Base-by-base conservation (phyloP, 1,140 invertebrate genomes). In the Planococcus citri region DNA sequence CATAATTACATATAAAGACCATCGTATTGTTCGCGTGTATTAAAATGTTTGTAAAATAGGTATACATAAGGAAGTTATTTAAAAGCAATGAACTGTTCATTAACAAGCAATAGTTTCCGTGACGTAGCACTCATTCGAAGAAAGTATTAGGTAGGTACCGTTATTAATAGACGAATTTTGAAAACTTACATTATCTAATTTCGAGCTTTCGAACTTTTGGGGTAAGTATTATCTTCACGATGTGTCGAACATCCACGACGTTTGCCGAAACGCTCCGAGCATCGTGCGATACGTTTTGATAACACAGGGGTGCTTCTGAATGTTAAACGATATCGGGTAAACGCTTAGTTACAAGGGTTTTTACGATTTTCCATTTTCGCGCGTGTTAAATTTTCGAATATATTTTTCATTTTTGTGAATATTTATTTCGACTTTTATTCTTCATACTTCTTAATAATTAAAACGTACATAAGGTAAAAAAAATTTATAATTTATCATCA, bases 291-390 rank as follows among this genome's bases (percentile, higher is more conserved):
- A 51, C 41, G 17, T 51, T 51, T 2, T 51, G 41, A 51, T 51
- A 51, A 51, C 41, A 51, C 4, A 6, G 33, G 41, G n/a, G 41
- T 17, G 17, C 41, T 51, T 51, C 41, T 51, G 41, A 51, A 51
- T 51, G 41, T 51, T 51, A 51, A 51, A 51, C 41, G 41, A 51
- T 51, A 51, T 17, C 41, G 41, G 41, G 41, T 51, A n/a, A 51
- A 14, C 41, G 41, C 17, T 51, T 17, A n/a, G 12, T 51, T 51
- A 3, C n/a, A 17, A 9, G 3, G 17, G n/a, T 2, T 6, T 51
- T 51, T 51, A 9, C 6, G 6, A 6, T 9, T 51, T 20, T 51
- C 3, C 17, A 20, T 51, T 51, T 17, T 51, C 17, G 41, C 41
- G 41, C 41, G 41, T 17, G n/a, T 51, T 3, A 51, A 17, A 51